A percentile compares a stretch with the other conserved stretches of the same genome.
Conservation (phyloP, 2,888 invertebrate species). For the Lycaena phlaeas region DNA sequence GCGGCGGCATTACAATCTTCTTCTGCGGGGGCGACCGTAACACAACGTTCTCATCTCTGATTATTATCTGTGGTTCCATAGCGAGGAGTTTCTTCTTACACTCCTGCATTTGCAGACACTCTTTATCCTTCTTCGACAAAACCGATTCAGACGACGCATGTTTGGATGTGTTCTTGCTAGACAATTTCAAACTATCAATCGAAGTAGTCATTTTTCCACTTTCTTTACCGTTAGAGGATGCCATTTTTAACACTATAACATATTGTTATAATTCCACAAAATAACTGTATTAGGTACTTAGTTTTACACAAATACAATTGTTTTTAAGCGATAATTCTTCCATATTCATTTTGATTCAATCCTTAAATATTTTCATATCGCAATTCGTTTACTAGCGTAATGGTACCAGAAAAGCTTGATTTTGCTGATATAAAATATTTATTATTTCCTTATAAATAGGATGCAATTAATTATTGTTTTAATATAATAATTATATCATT, state of each 20-base stretch:
- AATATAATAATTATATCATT: no score
- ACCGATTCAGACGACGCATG: constrained; percentile 66
- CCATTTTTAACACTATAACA: constrained; percentile 32
- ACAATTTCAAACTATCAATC: constrained; percentile 60
- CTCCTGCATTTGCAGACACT: constrained; percentile 61
- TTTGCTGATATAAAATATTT: no score
- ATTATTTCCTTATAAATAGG: no score
- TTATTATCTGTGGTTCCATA: constrained; percentile 64
- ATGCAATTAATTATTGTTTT: no score
- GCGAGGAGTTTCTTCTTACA: constrained; percentile 63
- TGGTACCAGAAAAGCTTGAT: background rate
- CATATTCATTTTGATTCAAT: no score
- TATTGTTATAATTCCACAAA: background rate
- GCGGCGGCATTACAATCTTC: constrained; percentile 63
- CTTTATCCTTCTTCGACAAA: constrained; percentile 58
- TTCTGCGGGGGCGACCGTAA: constrained; percentile 62
- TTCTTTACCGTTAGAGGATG: constrained; percentile 58
- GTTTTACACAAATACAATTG: background rate
- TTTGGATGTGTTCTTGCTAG: constrained; percentile 61
- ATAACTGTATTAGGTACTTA: background rate
- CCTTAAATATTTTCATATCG: background rate
- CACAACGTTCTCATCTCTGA: constrained; percentile 63
- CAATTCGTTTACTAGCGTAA: background rate
- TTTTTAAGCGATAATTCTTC: no score
- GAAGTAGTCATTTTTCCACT: constrained; percentile 58